These are phyloP conservation scores for Siphamia tubifer DNA, from an alignment of 2,113 vertebrate genomes.

Conservation along the genomic window DNA sequence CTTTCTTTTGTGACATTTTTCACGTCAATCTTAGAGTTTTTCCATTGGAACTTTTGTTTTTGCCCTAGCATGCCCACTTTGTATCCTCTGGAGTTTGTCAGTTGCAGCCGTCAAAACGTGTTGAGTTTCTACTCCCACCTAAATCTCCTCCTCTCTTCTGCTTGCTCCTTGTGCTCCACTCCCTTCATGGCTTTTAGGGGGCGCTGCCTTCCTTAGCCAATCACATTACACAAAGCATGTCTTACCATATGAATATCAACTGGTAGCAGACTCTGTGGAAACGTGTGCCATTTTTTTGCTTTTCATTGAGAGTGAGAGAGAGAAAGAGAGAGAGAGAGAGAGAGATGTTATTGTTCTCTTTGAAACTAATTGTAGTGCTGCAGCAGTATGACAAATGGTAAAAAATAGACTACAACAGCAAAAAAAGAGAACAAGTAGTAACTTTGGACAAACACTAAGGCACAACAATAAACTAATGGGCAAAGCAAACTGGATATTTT, in stretches of 20 bases:
- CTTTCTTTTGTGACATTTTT: background rate
- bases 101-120: slow-evolving; percentile 49
- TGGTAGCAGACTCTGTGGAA: slow-evolving; percentile 35
- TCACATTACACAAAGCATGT: slow-evolving; percentile 44
- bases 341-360: too few relatives aligned
- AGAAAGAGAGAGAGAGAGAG: too few relatives aligned
- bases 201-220: slow-evolving; percentile 62
- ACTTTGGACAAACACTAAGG: too few relatives aligned
- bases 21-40: slow-evolving; percentile 16
- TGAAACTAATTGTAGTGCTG: too few relatives aligned
- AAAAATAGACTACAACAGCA: too few relatives aligned
- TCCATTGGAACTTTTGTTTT: slow-evolving; percentile 20
- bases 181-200: slow-evolving; percentile 54
- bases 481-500: too few relatives aligned
- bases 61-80: slow-evolving; percentile 59
- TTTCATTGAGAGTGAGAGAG: too few relatives aligned
- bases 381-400: too few relatives aligned
- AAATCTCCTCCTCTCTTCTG: slow-evolving; percentile 47
- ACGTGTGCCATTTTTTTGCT: slow-evolving; percentile 33
- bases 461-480: too few relatives aligned
- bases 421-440: too few relatives aligned
- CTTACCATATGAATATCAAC: slow-evolving; percentile 49
- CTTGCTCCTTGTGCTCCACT: slow-evolving; percentile 47
- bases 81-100: slow-evolving; percentile 63
- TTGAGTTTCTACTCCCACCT: slow-evolving; percentile 58